Percentiles rank a stretch among this genome's conserved stretches.
These are phyloP conservation scores for Pimpla rufipes DNA, from an alignment of 2,888 invertebrate genomes.

Conservation along the genomic window DNA sequence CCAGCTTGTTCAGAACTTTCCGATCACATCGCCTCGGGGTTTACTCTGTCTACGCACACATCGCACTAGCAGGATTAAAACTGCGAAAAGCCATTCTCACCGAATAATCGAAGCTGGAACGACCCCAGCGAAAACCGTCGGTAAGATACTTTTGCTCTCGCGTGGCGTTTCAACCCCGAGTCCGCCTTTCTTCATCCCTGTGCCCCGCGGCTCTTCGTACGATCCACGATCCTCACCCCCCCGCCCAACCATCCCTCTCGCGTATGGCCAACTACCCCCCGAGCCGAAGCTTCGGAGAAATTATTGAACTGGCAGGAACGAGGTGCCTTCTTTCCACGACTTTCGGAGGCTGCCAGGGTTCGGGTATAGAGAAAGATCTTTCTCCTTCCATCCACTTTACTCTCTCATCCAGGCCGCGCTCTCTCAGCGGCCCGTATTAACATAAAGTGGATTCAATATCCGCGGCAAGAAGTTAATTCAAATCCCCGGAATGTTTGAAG, in stretches of 20 bases:
- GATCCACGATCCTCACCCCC: conserved; percentile 20
- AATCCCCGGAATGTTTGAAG: conserved; percentile 79
- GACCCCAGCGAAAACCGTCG: conserved; percentile 40
- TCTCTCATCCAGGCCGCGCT: conserved; percentile 23
- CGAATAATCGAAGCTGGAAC: conserved; percentile 72
- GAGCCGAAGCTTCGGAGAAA: conserved; percentile 65
- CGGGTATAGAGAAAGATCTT: conserved; percentile 36
- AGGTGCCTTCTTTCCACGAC: conserved; percentile 56
- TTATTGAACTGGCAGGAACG: conserved; percentile 71
- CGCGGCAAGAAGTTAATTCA: conserved; percentile 80
- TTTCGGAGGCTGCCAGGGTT: conserved; percentile 33
- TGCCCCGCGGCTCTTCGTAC: conserved; percentile 21
- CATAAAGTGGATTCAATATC: conserved; percentile 82
- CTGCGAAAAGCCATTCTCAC: conserved; percentile 70
- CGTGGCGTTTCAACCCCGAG: conserved; percentile 34
- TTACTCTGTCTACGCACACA: conserved; percentile 28
- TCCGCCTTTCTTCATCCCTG: conserved; percentile 38
- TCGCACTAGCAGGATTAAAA: conserved; percentile 68
- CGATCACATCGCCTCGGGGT: conserved; percentile 20
- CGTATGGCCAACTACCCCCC: conserved; percentile 14
- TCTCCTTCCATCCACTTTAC: conserved; percentile 38
- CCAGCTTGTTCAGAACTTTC: conserved; percentile 37
- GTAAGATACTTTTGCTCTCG: conserved; percentile 41
- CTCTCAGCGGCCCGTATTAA: conserved; percentile 73
- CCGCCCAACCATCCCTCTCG: conserved; percentile 31